Evolutionary conservation across 2,888 invertebrate genomes (phyloP).

Genomic region (Petrophora chlorosata): DNA sequence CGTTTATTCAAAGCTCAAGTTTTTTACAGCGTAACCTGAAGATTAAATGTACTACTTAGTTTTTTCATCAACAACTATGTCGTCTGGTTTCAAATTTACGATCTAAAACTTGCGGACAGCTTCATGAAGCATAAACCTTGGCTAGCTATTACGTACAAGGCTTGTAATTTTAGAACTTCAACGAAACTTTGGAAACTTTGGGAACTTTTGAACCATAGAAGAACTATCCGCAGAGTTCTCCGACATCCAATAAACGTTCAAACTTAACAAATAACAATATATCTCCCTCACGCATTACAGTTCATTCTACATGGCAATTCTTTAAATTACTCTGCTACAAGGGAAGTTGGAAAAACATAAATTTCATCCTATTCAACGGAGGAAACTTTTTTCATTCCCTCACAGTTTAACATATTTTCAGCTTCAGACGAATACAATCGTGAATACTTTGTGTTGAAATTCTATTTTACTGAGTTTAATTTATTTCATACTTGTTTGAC

Average conservation of each 20-base stretch:
- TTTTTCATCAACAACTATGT: too few species aligned
- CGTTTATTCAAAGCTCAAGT: too few species aligned
- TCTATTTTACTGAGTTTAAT: conserved; percentile 25
- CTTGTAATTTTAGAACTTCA: too few species aligned
- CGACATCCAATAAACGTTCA: conserved; percentile 11
- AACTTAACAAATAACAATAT: conserved; percentile 26
- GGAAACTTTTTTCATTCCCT: conserved; percentile 30
- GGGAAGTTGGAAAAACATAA: conserved; percentile 26
- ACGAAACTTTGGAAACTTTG: too few species aligned
- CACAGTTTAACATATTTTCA: conserved; percentile 31
- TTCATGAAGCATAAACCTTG: too few species aligned
- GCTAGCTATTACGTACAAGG: too few species aligned
- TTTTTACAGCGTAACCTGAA: too few species aligned
- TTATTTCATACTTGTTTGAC: conserved; percentile 22
- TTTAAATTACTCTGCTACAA: conserved; percentile 26
- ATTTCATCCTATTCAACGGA: conserved; percentile 24
- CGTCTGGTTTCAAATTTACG: too few species aligned
- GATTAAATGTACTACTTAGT: too few species aligned
- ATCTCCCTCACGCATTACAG: conserved; percentile 20
- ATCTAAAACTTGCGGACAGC: too few species aligned
- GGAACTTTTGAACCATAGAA: too few species aligned
- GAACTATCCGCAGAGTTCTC: conserved; percentile 11
- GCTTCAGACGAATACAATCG: conserved; percentile 29
- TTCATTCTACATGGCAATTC: conserved; percentile 22
- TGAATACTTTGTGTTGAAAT: conserved; percentile 27